A percentile compares a stretch with the other conserved stretches of the same genome.
Conservation (phyloP, 1,140 invertebrate species). For the Thereuonema tuberculata region DNA sequence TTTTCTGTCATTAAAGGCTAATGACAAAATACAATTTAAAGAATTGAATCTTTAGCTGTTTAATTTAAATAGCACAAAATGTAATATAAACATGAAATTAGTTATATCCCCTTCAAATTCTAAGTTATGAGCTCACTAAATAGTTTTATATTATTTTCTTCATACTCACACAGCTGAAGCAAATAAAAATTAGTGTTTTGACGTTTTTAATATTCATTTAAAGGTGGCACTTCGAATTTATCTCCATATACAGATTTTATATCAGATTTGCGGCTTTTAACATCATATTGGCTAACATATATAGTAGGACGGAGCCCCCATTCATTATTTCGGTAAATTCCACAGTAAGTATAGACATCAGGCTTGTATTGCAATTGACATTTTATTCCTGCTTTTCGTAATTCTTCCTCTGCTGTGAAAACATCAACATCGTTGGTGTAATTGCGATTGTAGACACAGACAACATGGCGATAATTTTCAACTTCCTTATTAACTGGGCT, state of each 20-base stretch:
- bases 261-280: not conserved
- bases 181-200: too few species aligned
- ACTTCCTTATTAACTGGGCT: not conserved
- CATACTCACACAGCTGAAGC: too few species aligned
- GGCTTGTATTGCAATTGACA: constrained; percentile 18
- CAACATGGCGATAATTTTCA: constrained; percentile 12
- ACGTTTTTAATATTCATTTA: too few species aligned
- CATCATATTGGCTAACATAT: constrained; percentile 16
- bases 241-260: not conserved
- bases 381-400: constrained; percentile 17
- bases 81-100: too few species aligned
- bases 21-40: too few species aligned
- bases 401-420: constrained; percentile 10
- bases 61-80: too few species aligned
- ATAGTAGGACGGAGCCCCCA: constrained; percentile 15
- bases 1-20: too few species aligned
- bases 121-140: too few species aligned
- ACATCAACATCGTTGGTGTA: constrained; percentile 18
- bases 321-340: constrained; percentile 15
- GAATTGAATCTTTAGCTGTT: too few species aligned
- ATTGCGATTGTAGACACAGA: constrained; percentile 17
- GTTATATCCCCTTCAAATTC: too few species aligned
- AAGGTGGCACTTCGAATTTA: too few species aligned
- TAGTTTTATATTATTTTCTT: too few species aligned
- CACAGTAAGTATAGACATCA: constrained; percentile 18